Evolutionary conservation across 92 coral and sea anemone genomes (phyloP).

Genomic region (Montipora capitata): DNA sequence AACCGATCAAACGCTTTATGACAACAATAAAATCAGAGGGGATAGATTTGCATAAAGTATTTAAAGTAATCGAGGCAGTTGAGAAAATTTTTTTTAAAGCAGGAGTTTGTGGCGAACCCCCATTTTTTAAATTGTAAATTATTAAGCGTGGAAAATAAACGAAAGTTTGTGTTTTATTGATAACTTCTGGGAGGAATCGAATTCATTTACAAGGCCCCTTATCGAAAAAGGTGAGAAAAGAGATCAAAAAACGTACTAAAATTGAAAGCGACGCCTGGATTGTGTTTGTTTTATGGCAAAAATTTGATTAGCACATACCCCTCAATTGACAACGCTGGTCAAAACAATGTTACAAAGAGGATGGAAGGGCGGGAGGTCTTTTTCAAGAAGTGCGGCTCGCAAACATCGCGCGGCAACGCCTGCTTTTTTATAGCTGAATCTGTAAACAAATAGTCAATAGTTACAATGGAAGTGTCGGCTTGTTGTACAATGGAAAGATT

Average conservation of each 20-base stretch:
- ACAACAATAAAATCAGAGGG: slow-evolving; percentile 11
- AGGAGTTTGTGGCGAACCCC: not conserved
- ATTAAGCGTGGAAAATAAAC: not conserved
- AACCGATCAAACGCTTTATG: not conserved
- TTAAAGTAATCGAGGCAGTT: not conserved
- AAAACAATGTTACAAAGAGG: not conserved
- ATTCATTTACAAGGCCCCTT: too few species aligned
- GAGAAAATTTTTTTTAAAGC: not conserved
- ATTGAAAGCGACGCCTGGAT: too few species aligned
- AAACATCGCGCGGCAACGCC: slow-evolving; percentile 10
- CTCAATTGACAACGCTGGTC: slow-evolving; percentile 4
- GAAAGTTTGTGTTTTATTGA: not conserved
- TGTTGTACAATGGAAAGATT: slow-evolving; percentile 12
- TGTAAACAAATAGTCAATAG: slow-evolving; percentile 18
- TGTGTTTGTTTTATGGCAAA: not conserved
- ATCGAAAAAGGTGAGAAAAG: too few species aligned
- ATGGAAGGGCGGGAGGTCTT: slow-evolving; percentile 16
- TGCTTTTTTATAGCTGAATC: not conserved
- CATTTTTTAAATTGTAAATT: not conserved
- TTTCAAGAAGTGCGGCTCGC: not conserved
- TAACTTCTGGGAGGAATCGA: not conserved
- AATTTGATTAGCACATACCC: not conserved
- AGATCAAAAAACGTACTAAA: too few species aligned
- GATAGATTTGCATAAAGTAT: slow-evolving; percentile 38
- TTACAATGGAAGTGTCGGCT: slow-evolving; percentile 1